A percentile compares a stretch with the other conserved stretches of the same genome.
phyloP scores from a whole-genome alignment of 2,113 vertebrate species.

The Tor tambroides region DNA sequence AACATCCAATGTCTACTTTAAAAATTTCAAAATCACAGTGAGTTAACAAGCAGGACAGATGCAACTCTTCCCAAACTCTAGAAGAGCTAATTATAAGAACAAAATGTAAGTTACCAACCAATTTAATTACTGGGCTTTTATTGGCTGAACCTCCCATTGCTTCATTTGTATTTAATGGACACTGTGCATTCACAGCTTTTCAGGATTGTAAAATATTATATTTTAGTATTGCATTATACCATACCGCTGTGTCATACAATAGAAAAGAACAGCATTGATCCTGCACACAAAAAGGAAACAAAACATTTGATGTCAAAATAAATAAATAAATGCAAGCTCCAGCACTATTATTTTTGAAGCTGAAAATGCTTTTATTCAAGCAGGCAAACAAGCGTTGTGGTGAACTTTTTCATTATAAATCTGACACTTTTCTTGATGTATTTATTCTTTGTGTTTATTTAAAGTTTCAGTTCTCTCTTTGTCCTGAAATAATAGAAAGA shows the following conservation, averaged over 20 bases:
- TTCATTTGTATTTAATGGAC: neutral
- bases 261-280: neutral
- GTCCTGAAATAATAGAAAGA: neutral
- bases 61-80: neutral
- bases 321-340: neutral
- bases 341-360: constrained; percentile 30
- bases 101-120: neutral
- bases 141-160: neutral
- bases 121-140: neutral
- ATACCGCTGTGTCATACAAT: neutral
- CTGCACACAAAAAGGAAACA: constrained; percentile 11
- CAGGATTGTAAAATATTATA: neutral
- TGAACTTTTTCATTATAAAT: constrained; percentile 19
- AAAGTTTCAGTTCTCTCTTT: neutral
- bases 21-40: neutral
- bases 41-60: neutral
- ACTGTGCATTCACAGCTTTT: neutral
- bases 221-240: neutral
- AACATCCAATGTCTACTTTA: neutral
- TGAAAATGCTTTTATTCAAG: neutral
- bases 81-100: neutral
- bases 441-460: neutral
- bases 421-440: constrained; percentile 1
- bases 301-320: neutral
- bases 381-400: neutral